These are phyloP conservation scores for Microctonus brassicae DNA, from an alignment of 2,888 invertebrate species.

Conservation along the genomic window DNA sequence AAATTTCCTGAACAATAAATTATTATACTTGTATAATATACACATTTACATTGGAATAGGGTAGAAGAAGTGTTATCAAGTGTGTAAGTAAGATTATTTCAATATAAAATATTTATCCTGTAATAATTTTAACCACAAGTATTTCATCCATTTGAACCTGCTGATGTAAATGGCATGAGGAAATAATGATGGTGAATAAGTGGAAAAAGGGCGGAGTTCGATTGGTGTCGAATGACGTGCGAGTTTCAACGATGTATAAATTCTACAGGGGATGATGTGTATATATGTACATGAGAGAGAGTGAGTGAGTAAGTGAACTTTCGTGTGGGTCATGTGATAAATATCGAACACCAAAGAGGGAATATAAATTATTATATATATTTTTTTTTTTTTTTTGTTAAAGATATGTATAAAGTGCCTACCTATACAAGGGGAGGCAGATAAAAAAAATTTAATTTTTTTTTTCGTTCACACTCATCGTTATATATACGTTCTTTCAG, in stretches of 20 bases:
- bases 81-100: not conserved
- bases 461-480: not conserved
- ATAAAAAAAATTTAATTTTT: not conserved
- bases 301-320: not conserved
- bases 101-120: not conserved
- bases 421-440: not conserved
- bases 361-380: constrained; percentile 12
- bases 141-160: no score
- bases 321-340: constrained; percentile 21
- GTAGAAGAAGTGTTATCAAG: no score
- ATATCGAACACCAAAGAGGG: constrained; percentile 18
- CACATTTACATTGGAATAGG: no score
- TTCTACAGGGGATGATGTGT: constrained; percentile 8
- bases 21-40: no score
- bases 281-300: not conserved
- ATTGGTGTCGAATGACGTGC: constrained; percentile 17
- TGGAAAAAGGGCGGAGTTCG: constrained; percentile 5
- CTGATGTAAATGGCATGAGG: not conserved
- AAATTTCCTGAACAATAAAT: no score
- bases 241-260: constrained; percentile 20
- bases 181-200: not conserved
- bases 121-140: not conserved
- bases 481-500: not conserved
- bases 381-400: constrained; percentile 10
- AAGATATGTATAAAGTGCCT: not conserved